A percentile compares a stretch with the other conserved stretches of the same genome.
Conservation (phyloP, 2,888 invertebrate genomes). For the Macaria liturata region DNA sequence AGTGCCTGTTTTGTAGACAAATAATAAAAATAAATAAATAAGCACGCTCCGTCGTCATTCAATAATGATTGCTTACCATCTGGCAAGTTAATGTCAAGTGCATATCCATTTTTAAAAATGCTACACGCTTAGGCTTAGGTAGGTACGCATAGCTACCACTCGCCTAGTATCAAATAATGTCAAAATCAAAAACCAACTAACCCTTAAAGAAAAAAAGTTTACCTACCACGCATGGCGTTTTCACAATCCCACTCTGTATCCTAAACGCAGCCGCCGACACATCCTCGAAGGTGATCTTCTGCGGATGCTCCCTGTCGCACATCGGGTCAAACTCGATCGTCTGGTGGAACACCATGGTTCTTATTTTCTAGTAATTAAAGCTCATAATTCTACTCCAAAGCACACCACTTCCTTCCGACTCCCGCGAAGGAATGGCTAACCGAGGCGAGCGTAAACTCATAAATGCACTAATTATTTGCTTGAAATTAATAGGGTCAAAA, state of each 20-base stretch:
- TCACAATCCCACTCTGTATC: conserved; percentile 91
- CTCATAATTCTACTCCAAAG: not conserved
- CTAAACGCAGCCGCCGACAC: conserved; percentile 95
- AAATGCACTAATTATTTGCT: conserved; percentile 14
- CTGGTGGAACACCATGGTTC: conserved; percentile 72
- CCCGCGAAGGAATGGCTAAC: conserved; percentile 37
- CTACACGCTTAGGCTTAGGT: no score
- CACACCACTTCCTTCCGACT: conserved; percentile 29
- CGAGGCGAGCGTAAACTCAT: conserved; percentile 1
- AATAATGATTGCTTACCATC: no score
- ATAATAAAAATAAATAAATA: no score
- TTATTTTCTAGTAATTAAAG: conserved; percentile 15
- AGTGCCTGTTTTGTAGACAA: no score
- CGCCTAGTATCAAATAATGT: no score
- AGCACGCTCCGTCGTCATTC: no score
- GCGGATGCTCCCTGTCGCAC: conserved; percentile 88
- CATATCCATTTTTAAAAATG: no score
- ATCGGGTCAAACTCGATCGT: conserved; percentile 74
- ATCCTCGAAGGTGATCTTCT: conserved; percentile 90
- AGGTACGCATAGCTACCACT: no score
- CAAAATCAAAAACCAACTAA: no score
- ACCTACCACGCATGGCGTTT: conserved; percentile 93
- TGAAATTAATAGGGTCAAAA: conserved; percentile 43
- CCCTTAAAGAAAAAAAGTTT: not conserved
- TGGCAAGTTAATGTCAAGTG: no score